phyloP scores from a whole-genome alignment of 2,888 invertebrate genomes.

The Macrosiphum euphorbiae region DNA sequence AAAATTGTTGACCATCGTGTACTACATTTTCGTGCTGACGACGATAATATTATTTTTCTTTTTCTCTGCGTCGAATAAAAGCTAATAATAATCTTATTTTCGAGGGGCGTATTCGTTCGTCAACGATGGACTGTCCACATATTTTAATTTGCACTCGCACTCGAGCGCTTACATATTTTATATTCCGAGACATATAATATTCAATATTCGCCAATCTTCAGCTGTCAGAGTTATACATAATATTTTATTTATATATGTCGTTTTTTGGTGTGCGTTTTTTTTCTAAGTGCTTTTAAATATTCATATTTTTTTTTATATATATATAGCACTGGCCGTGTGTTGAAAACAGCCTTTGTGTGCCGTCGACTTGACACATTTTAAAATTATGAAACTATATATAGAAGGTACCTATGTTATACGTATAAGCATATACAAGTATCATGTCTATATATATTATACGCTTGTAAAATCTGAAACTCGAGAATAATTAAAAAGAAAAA shows the following conservation, averaged over 20 bases:
- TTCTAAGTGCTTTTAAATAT: conserved; percentile 1
- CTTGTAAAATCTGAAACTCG: neutral
- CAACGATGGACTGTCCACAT: neutral
- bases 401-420: too few species aligned
- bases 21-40: neutral
- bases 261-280: neutral
- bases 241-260: neutral
- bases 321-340: neutral
- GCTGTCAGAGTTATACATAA: conserved; percentile 12
- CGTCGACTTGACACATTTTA: conserved; percentile 22
- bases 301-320: neutral
- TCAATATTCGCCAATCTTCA: conserved; percentile 5
- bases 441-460: neutral
- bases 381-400: neutral
- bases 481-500: conserved; percentile 28
- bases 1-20: neutral
- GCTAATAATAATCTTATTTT: conserved; percentile 18
- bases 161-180: neutral
- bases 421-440: too few species aligned
- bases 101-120: neutral
- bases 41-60: neutral
- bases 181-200: neutral
- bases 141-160: neutral
- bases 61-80: neutral
- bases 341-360: neutral